Base-by-base conservation (phyloP, 2,797 vertebrate genomes). In the Helarctos malayanus region DNA sequence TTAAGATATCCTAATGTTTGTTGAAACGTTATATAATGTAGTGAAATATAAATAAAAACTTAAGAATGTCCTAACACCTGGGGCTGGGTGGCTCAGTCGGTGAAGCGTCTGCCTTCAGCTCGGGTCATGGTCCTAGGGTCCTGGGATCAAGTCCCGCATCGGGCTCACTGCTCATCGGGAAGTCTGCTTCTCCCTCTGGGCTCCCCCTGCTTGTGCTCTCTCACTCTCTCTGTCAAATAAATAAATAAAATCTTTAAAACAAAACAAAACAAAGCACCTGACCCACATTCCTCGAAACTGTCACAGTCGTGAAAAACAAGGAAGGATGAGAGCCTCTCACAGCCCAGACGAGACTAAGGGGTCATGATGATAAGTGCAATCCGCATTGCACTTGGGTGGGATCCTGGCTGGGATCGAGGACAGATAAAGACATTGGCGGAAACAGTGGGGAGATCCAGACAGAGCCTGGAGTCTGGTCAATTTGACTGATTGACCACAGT, bases 281-380 rank as follows among this genome's bases (percentile, higher is more conserved):
- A 15, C 9, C 49, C 38, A 14, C 47, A 1, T 23, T 19, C 32
- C 76, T 65, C 83, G 47, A 57, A 38, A 45, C 76, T n/a, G 47
- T 19, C 47, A 0, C 7, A 32, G 76, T 65, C 57, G 7, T 47
- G 11, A 57, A 49, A 75, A 38, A 38, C 38, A 57, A 56, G n/a
- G 21, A 52, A 88, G 41, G 32, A 27, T 6, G 32, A 27, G 18
- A 56, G 5, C 8, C 6, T 7, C 29, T 16, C 12, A 3, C 61
- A 45, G 45, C 21, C 54, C 52, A 57, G 59, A 78, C 69, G 41
- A 21, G 29, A 9, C n/a, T 11, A 35, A 35, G n/a, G 49, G 7
- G 8, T 27, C 0, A 8, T 3, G 1, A 54, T 8, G 8, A 59
- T n/a, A 7, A 57, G 11, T 32, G 69, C 13, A 54, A 10, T 2